These are phyloP conservation scores for Sycophila sp. DNA, from an alignment of 1,140 invertebrate species.

Conservation along the genomic window DNA sequence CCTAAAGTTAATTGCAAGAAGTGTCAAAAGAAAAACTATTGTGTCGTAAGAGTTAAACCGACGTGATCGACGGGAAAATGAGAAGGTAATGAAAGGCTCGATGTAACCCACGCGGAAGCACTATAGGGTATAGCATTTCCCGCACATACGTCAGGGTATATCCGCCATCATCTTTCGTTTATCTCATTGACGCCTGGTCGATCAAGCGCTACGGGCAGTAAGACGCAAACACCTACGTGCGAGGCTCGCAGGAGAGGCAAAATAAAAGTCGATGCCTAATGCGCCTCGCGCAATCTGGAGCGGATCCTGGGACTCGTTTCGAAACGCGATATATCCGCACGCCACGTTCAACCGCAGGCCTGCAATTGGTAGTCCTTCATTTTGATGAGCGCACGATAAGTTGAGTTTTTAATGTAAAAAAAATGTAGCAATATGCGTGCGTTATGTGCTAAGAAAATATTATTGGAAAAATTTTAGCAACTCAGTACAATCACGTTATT, in stretches of 20 bases:
- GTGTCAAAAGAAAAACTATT: background rate
- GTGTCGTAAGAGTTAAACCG: no score
- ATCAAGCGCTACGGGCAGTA: background rate
- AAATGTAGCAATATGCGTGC: background rate
- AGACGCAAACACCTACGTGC: background rate
- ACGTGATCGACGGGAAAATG: background rate
- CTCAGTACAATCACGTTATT: no score
- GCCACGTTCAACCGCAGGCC: no score
- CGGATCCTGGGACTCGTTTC: background rate
- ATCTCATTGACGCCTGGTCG: conserved; percentile 20
- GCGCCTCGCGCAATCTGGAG: background rate
- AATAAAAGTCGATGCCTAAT: conserved; percentile 3
- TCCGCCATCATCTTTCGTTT: conserved; percentile 15
- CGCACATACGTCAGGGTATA: background rate
- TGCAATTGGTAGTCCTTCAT: no score
- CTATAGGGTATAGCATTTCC: background rate
- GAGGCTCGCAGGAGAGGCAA: no score
- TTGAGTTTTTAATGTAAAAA: no score
- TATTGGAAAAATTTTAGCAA: no score
- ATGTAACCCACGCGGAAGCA: conserved; percentile 35
- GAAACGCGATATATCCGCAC: background rate
- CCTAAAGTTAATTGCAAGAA: no score
- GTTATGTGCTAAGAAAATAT: no score
- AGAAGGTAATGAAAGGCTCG: no score
- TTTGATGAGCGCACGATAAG: no score